Conservation (phyloP, 37 sponge, comb jelly and placozoan genomes). For the Theonella swinhoei region DNA sequence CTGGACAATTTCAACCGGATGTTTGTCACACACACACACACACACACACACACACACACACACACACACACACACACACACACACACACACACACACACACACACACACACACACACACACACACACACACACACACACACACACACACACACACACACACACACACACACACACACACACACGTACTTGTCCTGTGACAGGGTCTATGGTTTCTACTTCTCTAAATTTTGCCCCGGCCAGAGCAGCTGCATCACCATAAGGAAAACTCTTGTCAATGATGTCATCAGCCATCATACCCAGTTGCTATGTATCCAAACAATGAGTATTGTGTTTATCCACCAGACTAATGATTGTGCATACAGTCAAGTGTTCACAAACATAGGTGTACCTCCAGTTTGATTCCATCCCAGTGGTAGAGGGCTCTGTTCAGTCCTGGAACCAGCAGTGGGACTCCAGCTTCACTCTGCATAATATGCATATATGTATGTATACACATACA, state of each 20-base stretch:
- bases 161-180: too few relatives aligned
- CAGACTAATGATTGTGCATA: too few relatives aligned
- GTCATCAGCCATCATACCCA: constrained; percentile 58
- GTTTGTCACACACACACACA: too few relatives aligned
- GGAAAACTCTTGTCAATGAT: constrained; percentile 31
- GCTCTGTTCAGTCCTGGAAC: constrained; percentile 60
- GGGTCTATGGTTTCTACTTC: constrained; percentile 35
- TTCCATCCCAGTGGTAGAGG: constrained; percentile 62
- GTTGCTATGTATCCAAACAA: neutral
- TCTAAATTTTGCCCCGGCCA: constrained; percentile 42
- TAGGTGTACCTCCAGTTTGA: constrained; percentile 29
- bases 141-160: too few relatives aligned
- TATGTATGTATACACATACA: neutral
- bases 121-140: too few relatives aligned
- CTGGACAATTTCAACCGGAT: too few relatives aligned
- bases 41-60: too few relatives aligned
- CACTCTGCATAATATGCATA: neutral
- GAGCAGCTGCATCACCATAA: constrained; percentile 10
- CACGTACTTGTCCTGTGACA: constrained; percentile 50
- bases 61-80: too few relatives aligned
- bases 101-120: too few relatives aligned
- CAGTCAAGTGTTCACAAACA: too few relatives aligned
- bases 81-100: too few relatives aligned
- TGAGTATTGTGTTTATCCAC: too few relatives aligned
- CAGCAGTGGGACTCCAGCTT: constrained; percentile 24